Percentiles rank a stretch among this genome's conserved stretches.
These are phyloP conservation scores for Tarsius wallacei DNA, from an alignment of 2,797 vertebrate genomes.

Conservation along the genomic window DNA sequence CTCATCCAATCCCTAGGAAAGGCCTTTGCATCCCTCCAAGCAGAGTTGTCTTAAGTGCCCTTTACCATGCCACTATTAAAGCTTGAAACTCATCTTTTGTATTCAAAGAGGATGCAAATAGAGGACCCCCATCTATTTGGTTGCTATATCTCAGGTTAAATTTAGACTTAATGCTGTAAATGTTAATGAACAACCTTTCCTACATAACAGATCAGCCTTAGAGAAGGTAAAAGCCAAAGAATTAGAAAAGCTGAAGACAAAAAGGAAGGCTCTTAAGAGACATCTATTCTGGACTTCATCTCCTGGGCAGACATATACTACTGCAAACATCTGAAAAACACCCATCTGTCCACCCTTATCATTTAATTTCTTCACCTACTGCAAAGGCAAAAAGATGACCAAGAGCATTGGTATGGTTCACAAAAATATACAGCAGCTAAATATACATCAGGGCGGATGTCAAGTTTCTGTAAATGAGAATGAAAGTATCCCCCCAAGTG, in stretches of 20 bases:
- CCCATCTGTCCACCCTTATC: neutral
- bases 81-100: neutral
- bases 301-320: neutral
- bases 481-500: constrained; percentile 63
- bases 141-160: constrained; percentile 48
- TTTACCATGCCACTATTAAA: neutral
- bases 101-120: neutral
- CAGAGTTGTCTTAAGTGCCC: neutral
- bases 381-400: constrained; percentile 69
- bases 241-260: constrained; percentile 30
- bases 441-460: constrained; percentile 60
- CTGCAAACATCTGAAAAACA: constrained; percentile 3
- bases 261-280: neutral
- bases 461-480: constrained; percentile 74
- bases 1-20: constrained; percentile 37
- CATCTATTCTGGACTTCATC: neutral
- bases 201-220: neutral
- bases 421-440: constrained; percentile 55
- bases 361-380: neutral
- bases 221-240: neutral
- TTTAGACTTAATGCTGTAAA: constrained; percentile 55
- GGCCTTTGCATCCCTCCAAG: neutral
- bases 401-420: neutral
- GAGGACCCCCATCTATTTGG: neutral
- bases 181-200: constrained; percentile 59